Evolutionary conservation across 2,797 vertebrate species (phyloP).

Genomic region (Spea hammondii): DNA sequence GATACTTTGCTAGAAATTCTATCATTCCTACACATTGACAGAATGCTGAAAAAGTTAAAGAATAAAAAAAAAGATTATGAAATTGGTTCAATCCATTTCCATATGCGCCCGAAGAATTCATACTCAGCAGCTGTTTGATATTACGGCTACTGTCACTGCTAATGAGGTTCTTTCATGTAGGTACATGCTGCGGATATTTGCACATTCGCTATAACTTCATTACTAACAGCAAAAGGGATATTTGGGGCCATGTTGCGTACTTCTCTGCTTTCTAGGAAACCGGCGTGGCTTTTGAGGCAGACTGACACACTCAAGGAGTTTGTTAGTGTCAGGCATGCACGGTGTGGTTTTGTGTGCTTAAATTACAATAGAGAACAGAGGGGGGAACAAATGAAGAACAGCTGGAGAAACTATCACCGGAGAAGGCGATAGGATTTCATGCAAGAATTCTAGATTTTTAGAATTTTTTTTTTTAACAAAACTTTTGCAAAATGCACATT

Average conservation of each 20-base stretch:
- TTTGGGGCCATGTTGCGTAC: conserved; percentile 29
- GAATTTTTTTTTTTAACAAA: too few relatives aligned
- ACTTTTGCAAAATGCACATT: too few relatives aligned
- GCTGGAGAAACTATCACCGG: background rate
- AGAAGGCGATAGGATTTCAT: background rate
- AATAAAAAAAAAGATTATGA: too few relatives aligned
- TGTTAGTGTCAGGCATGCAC: conserved; percentile 39
- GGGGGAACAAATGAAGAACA: background rate
- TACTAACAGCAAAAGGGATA: conserved; percentile 24
- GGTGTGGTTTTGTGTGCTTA: conserved; percentile 22
- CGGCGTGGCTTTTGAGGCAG: conserved; percentile 31
- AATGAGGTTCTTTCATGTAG: background rate
- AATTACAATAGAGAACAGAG: conserved; percentile 4
- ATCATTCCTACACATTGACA: too few relatives aligned
- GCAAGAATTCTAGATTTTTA: background rate
- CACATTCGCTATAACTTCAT: conserved; percentile 2
- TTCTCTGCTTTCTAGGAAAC: conserved; percentile 49
- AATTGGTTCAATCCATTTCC: too few relatives aligned
- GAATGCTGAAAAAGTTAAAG: too few relatives aligned
- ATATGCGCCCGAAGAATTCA: too few relatives aligned
- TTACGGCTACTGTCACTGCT: background rate
- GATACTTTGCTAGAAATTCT: too few relatives aligned
- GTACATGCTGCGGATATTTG: conserved; percentile 1
- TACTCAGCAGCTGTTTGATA: background rate
- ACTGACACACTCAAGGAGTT: conserved; percentile 41